phyloP scores from a whole-genome alignment of 2,797 vertebrate genomes.

The Amblyraja radiata region DNA sequence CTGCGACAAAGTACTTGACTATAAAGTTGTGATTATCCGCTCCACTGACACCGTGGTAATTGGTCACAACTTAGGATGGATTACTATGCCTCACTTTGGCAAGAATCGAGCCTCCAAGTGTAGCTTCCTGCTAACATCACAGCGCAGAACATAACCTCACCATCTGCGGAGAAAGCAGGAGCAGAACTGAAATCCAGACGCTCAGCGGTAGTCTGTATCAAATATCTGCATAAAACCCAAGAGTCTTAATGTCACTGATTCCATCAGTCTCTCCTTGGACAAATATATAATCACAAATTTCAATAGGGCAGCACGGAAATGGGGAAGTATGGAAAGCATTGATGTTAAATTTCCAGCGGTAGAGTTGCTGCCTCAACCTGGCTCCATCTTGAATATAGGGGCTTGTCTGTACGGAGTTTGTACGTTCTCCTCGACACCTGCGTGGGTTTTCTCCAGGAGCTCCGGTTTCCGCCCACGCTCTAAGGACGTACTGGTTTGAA shows the following conservation, averaged over 20 bases:
- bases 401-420: no score
- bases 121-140: background rate
- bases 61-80: background rate
- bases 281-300: no score
- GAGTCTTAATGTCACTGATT: background rate
- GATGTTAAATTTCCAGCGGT: no score
- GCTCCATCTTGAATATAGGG: no score
- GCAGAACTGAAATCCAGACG: background rate
- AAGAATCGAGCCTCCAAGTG: background rate
- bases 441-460: no score
- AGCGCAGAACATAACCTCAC: background rate
- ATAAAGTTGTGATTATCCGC: background rate
- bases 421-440: no score
- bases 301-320: no score
- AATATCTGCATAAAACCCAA: background rate
- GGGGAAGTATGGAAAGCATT: no score
- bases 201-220: background rate
- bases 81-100: slow-evolving; percentile 11
- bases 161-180: slow-evolving; percentile 3
- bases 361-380: no score
- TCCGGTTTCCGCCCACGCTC: no score
- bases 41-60: background rate
- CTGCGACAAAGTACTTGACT: background rate
- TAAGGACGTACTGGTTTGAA: no score
- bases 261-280: background rate